Percentiles rank a stretch among this genome's conserved stretches.
Evolutionary conservation across 2,888 invertebrate genomes (phyloP).

Genomic region (Ptychoptera contaminata): DNA sequence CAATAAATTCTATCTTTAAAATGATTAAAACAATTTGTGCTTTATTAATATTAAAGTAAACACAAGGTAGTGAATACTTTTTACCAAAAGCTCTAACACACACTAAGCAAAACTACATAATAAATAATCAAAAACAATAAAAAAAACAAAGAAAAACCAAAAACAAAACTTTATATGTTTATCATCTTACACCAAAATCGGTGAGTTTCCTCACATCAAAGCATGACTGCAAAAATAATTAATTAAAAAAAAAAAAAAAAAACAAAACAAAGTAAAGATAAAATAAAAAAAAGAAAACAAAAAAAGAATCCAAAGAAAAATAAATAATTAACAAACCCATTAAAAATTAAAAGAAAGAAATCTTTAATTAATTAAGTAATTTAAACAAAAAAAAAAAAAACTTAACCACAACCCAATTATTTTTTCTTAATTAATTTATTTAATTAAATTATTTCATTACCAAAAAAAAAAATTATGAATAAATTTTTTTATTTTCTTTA

Average conservation of each 20-base stretch:
- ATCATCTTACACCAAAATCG: slow-evolving; percentile 29
- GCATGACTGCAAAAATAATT: slow-evolving; percentile 37
- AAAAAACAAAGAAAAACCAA: too few relatives aligned
- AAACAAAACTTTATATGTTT: too few relatives aligned
- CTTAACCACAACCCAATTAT: not conserved
- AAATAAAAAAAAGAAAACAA: slow-evolving; percentile 4
- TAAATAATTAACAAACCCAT: not conserved
- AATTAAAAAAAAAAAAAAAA: slow-evolving; percentile 9
- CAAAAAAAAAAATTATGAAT: too few relatives aligned
- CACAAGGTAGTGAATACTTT: slow-evolving; percentile 12
- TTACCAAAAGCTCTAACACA: slow-evolving; percentile 11
- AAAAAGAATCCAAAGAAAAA: slow-evolving; percentile 1
- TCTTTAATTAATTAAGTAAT: not conserved
- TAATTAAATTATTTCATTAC: too few relatives aligned
- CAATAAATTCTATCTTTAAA: too few relatives aligned
- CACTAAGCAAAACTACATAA: not conserved
- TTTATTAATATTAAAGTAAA: not conserved
- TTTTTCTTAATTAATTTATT: too few relatives aligned
- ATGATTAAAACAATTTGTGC: too few relatives aligned
- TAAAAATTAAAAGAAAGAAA: not conserved
- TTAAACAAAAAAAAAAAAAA: not conserved
- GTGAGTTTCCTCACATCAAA: slow-evolving; percentile 35
- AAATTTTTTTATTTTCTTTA: too few relatives aligned
- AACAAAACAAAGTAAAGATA: slow-evolving; percentile 7
- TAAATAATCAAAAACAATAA: too few relatives aligned